Conservation (phyloP, 2,797 vertebrate genomes). For the Hemitrygon akajei region DNA sequence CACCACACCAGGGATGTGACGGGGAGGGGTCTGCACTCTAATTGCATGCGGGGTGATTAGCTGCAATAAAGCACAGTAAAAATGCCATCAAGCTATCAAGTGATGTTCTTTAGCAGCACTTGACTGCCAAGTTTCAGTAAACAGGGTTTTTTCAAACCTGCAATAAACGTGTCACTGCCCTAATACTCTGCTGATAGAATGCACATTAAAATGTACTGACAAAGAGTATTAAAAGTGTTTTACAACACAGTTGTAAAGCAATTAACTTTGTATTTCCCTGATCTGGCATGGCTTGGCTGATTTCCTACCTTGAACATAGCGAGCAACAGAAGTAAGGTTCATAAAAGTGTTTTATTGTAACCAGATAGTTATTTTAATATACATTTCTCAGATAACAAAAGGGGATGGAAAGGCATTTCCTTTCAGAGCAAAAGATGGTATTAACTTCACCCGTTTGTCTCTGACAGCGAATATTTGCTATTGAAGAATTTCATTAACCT, state of each 20-base stretch:
- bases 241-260: slow-evolving; percentile 44
- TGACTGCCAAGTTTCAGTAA: slow-evolving; percentile 51
- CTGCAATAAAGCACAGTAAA: slow-evolving; percentile 53
- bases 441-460: background rate
- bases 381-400: background rate
- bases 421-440: background rate
- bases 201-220: slow-evolving; percentile 51
- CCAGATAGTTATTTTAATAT: slow-evolving; percentile 22
- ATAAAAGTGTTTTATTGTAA: slow-evolving; percentile 29
- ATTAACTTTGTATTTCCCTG: slow-evolving; percentile 40
- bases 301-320: background rate
- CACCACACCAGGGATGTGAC: slow-evolving; percentile 79
- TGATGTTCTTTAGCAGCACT: slow-evolving; percentile 48
- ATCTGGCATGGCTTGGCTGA: slow-evolving; percentile 21
- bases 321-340: slow-evolving; percentile 5
- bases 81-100: slow-evolving; percentile 46
- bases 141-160: slow-evolving; percentile 55
- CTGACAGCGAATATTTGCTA: background rate
- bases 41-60: slow-evolving; percentile 96
- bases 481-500: background rate
- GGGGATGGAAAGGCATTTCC: background rate
- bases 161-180: slow-evolving; percentile 60
- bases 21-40: slow-evolving; percentile 86
- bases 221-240: slow-evolving; percentile 53
- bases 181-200: slow-evolving; percentile 51